Evolutionary conservation across 2,113 vertebrate genomes (phyloP).

Genomic region (Nicator chloris): DNA sequence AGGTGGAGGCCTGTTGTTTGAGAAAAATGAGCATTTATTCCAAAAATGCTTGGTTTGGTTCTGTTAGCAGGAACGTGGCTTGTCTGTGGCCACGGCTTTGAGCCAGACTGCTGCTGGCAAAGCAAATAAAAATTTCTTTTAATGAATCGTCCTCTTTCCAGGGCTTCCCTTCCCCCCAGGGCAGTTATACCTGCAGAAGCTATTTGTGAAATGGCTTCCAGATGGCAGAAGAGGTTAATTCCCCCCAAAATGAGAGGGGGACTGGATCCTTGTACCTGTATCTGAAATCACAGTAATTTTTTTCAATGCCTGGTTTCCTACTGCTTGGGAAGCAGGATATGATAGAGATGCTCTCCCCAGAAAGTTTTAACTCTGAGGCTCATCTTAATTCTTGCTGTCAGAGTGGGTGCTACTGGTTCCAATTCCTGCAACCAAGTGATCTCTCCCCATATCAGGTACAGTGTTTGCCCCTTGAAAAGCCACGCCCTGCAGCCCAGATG

Average conservation of each 20-base stretch:
- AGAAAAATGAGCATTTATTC: background rate
- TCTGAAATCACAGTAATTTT: background rate
- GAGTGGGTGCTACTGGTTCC: background rate
- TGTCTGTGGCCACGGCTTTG: background rate
- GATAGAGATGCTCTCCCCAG: background rate
- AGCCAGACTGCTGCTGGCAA: background rate
- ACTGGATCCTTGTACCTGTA: background rate
- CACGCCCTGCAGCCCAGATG: background rate
- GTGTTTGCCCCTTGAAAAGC: background rate
- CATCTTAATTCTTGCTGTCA: background rate
- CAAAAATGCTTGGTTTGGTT: background rate
- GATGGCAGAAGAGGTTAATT: background rate
- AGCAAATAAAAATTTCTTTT: background rate
- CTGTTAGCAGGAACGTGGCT: background rate
- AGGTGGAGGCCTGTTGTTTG: background rate
- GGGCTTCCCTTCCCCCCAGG: background rate
- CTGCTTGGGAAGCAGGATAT: background rate
- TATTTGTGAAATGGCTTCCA: slow-evolving; percentile 45
- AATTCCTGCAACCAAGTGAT: background rate
- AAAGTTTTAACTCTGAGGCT: background rate
- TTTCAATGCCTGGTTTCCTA: background rate
- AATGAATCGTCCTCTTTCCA: background rate
- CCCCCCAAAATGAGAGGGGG: background rate
- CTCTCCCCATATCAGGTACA: accelerated
- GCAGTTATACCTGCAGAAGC: slow-evolving; percentile 24